Evolutionary conservation across 2,888 invertebrate genomes (phyloP), one percentile per base, ranked within the genome.

Genomic region (Lithosia quadra): DNA sequence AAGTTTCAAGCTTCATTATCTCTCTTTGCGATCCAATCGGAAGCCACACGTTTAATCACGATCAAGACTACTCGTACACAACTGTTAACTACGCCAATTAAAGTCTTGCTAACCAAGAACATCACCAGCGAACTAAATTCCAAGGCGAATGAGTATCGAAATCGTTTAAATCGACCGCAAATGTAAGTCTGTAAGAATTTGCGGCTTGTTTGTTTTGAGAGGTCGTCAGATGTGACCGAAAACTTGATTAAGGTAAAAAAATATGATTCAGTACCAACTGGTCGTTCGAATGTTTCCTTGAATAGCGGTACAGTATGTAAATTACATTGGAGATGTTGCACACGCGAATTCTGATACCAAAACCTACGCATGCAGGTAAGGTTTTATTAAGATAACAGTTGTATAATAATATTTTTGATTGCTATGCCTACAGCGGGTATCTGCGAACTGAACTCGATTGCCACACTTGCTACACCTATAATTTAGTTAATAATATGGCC

Each of bases 291-390:
- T 85, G 82, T 84, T 89, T 87, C 86, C 89, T 86, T 88, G 90
- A 85, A 90, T 93, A 93, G 92, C 93, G 93, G 93, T 91, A 92
- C 86, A 86, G 85, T 91, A 93, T 93, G 90, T 88, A 92, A 92
- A 93, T 92, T 84, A 84, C 82, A 79, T 78, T 78, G 78, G 78
- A 87, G 88, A 88, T 88, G 87, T 87, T 86, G 86, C 86, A 86
- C 85, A 82, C 76, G 80, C 79, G 84, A 85, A 86, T 76, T 86
- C 79, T 81, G 84, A 84, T 80, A 83, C 77, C 84, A 85, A 85
- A 86, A 85, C 82, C 81, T 82, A 86, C 83, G 85, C 85, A 84
- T 80, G 81, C 79, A 81, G 81, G 83, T 82, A 86, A 86, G 85
- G 79, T 85, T 79, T 80, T 86, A 86, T 86, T 86, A 85, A 86